Evolutionary conservation across 2,113 vertebrate genomes (phyloP), one percentile per base, ranked within the genome.

Genomic region (Oostethus manadensis): DNA sequence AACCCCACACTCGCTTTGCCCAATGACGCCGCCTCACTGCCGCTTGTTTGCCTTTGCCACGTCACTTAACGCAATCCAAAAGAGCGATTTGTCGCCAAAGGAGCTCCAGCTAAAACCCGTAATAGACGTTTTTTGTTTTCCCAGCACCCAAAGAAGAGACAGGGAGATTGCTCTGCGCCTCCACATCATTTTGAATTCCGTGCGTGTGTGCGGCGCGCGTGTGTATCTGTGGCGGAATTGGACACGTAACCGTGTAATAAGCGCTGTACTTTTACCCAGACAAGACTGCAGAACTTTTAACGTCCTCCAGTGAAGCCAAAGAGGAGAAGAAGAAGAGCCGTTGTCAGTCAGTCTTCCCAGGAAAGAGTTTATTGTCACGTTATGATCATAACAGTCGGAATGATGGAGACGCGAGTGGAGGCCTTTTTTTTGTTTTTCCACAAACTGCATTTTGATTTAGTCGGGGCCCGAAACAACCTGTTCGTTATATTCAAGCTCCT

Each of bases 191-290:
- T 80, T 61, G 76, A 81, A 88, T 84, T 84, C 71, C 60, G 56
- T 38, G 60, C 40, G 54, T 45, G 61, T 42, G 60, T 29, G 60
- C 60, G 64, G 56, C 44, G 40, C 56, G 76, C 60, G 69, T 68
- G 72, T 2, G 55, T 73, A 79, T 75, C 80, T 84, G 77, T 77
- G 78, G 80, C 80, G 83, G 77, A 82, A 82, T 83, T 86, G 80
- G 79, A 88, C 81, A 86, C 81, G 78, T 79, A 87, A 80, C 78
- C 68, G 71, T 78, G 76, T 84, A 82, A 84, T 84, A 82, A 83
- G 86, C 46, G 51, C 77, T 68, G 74, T 74, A 70, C 78, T 33
- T 78, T 78, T 84, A 71, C 73, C 50, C 73, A 80, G 75, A 78
- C 75, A 81, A 82, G 65, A 77, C 82, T 76, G 80, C 78, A 76